phyloP scores from a whole-genome alignment of 1,140 invertebrate genomes.

The Neodiprion virginianus region DNA sequence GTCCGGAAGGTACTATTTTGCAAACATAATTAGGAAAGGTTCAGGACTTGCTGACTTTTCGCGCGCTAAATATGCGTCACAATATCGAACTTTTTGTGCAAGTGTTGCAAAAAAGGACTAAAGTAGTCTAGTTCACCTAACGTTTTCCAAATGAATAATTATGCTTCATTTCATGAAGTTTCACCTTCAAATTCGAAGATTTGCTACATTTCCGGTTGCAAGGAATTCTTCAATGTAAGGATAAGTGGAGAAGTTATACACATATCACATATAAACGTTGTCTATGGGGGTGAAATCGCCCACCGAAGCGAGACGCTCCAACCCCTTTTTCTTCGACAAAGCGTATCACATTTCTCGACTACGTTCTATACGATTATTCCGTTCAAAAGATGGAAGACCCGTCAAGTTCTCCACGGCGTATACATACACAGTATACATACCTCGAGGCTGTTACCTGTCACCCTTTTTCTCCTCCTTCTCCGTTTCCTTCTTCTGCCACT shows the following conservation, averaged over 20 bases:
- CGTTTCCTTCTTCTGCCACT: no score
- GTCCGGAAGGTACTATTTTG: no score
- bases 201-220: background rate
- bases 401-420: background rate
- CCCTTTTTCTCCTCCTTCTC: background rate
- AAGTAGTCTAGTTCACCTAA: no score
- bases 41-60: no score
- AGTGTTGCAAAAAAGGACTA: no score
- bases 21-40: no score
- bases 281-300: background rate
- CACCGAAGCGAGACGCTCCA: background rate
- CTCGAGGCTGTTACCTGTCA: background rate
- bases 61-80: no score
- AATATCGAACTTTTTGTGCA: no score
- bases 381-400: background rate
- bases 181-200: no score
- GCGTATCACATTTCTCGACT: background rate
- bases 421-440: background rate
- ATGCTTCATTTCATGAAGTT: no score
- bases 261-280: background rate
- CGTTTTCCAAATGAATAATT: no score
- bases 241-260: background rate
- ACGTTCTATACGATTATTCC: background rate
- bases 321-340: background rate
- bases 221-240: background rate